Base-by-base conservation (phyloP, 2,113 vertebrate species). In the Anhinga rufa region DNA sequence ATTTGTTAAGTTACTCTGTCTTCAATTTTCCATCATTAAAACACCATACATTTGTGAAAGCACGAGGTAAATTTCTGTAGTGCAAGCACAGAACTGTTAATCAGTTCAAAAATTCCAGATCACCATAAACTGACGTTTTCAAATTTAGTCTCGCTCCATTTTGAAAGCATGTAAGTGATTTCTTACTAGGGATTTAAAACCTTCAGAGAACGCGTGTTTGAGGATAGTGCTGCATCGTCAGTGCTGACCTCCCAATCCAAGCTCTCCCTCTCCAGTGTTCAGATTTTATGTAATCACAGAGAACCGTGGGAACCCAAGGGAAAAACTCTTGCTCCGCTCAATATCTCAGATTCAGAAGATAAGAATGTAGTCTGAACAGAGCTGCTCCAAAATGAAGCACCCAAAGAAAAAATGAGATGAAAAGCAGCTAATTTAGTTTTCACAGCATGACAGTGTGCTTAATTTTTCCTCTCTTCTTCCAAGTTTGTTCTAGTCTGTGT, bases 211-310 rank as follows among this genome's bases (percentile, higher is more conserved):
- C 2, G 5, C n/a, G 38, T 12, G 71, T 22, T 15, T 62, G 72
- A 95, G 79, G 82, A 92, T 9, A 94, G 62, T 1, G 9, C 64
- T 68, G 76, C 72, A 80, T 48, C 88, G 64, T 25, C 92, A 44
- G 11, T 4, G 44, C 84, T 82, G 89, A 89, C 88, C 92, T 92
- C 94, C 57, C 71, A 49, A 85, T 9, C 34, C 24, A 32, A 66
- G 62, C 44, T 34, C 22, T 46, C 54, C 58, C 81, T 51, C 90
- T 71, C 36, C 78, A 40, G 34, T 5, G 49, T 24, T 84, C 89
- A 55, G 49, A 38, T 70, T 95, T 94, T 74, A 93, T 91, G 84
- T 80, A 94, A 91, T 80, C 90, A 92, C 87, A 91, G 75, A 82
- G 81, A 86, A 65, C 77, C 3, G 5, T 72, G 92, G 89, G 89